Evolutionary conservation across 2,888 invertebrate genomes (phyloP).

Genomic region (Axea sp.): DNA sequence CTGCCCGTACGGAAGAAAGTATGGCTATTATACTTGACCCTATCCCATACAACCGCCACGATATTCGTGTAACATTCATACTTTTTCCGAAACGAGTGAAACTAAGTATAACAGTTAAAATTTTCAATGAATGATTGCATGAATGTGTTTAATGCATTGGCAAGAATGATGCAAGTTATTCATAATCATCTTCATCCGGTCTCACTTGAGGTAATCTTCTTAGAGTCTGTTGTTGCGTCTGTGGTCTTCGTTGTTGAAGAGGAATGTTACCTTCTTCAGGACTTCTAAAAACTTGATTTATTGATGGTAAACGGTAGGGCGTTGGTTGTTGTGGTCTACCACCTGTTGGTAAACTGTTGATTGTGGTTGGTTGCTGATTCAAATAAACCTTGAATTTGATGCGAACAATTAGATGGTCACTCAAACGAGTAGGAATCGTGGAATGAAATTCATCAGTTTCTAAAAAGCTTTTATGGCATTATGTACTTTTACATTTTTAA

Average conservation of each 20-base stretch:
- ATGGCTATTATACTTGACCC: too few species aligned
- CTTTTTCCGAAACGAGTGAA: neutral
- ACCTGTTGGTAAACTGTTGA: constrained; percentile 75
- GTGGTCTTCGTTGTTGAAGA: constrained; percentile 88
- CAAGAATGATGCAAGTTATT: constrained; percentile 65
- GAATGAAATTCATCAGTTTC: constrained; percentile 7
- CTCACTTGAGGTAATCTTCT: constrained; percentile 77
- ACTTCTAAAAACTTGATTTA: constrained; percentile 88
- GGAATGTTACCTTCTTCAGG: constrained; percentile 94
- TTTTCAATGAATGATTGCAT: constrained; percentile 12
- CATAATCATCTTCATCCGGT: constrained; percentile 77
- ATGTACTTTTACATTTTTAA: constrained; percentile 4
- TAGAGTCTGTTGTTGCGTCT: constrained; percentile 75
- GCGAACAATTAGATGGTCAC: neutral
- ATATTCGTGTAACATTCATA: neutral
- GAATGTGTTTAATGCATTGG: constrained; percentile 12
- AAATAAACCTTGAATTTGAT: constrained; percentile 66
- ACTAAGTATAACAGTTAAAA: neutral
- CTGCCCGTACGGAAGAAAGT: too few species aligned
- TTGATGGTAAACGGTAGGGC: constrained; percentile 79
- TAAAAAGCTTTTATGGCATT: constrained; percentile 3
- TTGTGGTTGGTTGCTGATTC: constrained; percentile 75
- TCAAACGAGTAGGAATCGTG: too few species aligned
- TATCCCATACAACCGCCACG: too few species aligned
- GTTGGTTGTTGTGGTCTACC: constrained; percentile 74